Percentiles rank a stretch among this genome's conserved stretches.
phyloP scores from a whole-genome alignment of 1,140 invertebrate genomes.

The Drosophila bipectinata region DNA sequence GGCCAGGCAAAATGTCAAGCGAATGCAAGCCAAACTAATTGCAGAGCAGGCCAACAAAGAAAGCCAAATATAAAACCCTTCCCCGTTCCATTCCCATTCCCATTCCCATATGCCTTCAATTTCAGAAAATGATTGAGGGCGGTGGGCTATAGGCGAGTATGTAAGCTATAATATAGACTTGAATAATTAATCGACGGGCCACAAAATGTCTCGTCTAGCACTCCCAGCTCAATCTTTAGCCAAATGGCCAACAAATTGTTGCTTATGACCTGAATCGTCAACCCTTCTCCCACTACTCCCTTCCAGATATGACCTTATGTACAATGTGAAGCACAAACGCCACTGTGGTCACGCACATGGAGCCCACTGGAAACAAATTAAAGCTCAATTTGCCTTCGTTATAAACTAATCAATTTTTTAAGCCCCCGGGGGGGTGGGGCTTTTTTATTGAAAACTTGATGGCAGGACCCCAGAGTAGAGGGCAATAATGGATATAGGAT shows the following conservation, averaged over 20 bases:
- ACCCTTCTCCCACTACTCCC: slow-evolving; percentile 9
- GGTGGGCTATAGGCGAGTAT: background rate
- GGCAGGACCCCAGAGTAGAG: slow-evolving; percentile 38
- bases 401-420: slow-evolving; percentile 61
- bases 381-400: slow-evolving; percentile 63
- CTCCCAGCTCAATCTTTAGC: slow-evolving; percentile 36
- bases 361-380: slow-evolving; percentile 49
- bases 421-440: background rate
- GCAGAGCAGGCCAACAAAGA: slow-evolving; percentile 52
- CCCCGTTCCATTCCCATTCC: background rate
- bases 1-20: slow-evolving; percentile 67
- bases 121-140: slow-evolving; percentile 9
- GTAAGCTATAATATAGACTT: slow-evolving; percentile 11
- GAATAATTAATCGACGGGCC: slow-evolving; percentile 50
- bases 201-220: slow-evolving; percentile 16
- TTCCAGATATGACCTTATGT: slow-evolving; percentile 34
- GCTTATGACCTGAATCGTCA: slow-evolving; percentile 28
- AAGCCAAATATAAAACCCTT: slow-evolving; percentile 50
- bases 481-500: slow-evolving; percentile 22
- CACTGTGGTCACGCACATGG: slow-evolving; percentile 43
- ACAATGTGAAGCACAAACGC: slow-evolving; percentile 20
- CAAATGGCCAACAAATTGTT: slow-evolving; percentile 55
- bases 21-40: slow-evolving; percentile 75
- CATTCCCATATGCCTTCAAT: background rate
- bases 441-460: slow-evolving; percentile 40